phyloP scores from a whole-genome alignment of 2,113 vertebrate genomes.

The Excalfactoria chinensis region DNA sequence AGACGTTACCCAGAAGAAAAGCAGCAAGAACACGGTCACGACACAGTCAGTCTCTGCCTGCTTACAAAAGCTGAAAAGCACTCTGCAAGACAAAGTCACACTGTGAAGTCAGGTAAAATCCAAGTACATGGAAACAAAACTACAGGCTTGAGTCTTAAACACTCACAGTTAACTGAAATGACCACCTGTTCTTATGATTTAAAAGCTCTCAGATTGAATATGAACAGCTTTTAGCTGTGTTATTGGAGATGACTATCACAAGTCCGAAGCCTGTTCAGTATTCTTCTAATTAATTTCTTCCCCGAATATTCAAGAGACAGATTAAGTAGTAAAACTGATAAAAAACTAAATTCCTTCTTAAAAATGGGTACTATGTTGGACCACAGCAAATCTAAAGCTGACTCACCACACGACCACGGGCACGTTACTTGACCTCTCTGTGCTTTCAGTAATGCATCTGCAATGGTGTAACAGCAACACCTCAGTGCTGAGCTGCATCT shows the following conservation, averaged over 20 bases:
- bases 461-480: neutral
- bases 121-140: neutral
- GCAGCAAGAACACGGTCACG: neutral
- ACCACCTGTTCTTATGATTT: neutral
- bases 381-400: neutral
- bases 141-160: neutral
- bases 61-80: neutral
- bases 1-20: neutral
- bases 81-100: neutral
- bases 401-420: accelerated
- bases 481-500: accelerated
- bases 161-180: neutral
- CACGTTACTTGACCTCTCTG: neutral
- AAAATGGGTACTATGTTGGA: neutral
- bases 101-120: neutral
- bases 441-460: neutral
- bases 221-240: neutral
- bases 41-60: neutral
- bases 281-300: neutral
- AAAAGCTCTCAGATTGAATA: neutral
- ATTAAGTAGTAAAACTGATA: accelerated
- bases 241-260: neutral
- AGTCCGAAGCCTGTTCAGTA: neutral
- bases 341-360: neutral
- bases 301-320: neutral